Evolutionary conservation across 1,140 invertebrate species (phyloP).

Genomic region (Nephotettix cincticeps): DNA sequence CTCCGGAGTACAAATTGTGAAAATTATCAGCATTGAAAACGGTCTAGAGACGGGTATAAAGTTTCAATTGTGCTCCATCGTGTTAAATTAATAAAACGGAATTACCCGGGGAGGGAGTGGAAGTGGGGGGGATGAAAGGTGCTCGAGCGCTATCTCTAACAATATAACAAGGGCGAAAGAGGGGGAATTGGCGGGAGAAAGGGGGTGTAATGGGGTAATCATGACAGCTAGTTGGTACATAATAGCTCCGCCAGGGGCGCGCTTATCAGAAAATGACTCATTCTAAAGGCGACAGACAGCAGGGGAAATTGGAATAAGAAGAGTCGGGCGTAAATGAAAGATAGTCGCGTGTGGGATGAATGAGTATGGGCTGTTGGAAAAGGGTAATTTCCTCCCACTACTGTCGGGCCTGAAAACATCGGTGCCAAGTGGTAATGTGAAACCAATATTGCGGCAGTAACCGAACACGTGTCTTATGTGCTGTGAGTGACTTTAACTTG

Average conservation of each 20-base stretch:
- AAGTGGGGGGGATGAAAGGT: background rate
- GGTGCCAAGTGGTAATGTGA: background rate
- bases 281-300: conserved; percentile 34
- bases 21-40: conserved; percentile 11
- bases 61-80: conserved; percentile 7
- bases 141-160: conserved; percentile 17
- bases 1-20: background rate
- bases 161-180: conserved; percentile 17
- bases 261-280: conserved; percentile 39
- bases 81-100: conserved; percentile 7
- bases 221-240: conserved; percentile 39
- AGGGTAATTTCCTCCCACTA: conserved; percentile 35
- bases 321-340: conserved; percentile 44
- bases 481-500: no score
- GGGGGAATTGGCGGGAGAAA: background rate
- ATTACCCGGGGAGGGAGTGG: background rate
- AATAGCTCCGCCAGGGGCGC: conserved; percentile 33
- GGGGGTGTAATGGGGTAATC: conserved; percentile 38
- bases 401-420: background rate
- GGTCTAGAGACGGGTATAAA: background rate
- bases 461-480: no score
- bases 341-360: conserved; percentile 35
- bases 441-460: background rate
- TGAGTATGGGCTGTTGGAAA: conserved; percentile 36
- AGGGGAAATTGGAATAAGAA: conserved; percentile 44